Evolutionary conservation across 2,113 vertebrate genomes (phyloP).

Genomic region (Girardinichthys multiradiatus): DNA sequence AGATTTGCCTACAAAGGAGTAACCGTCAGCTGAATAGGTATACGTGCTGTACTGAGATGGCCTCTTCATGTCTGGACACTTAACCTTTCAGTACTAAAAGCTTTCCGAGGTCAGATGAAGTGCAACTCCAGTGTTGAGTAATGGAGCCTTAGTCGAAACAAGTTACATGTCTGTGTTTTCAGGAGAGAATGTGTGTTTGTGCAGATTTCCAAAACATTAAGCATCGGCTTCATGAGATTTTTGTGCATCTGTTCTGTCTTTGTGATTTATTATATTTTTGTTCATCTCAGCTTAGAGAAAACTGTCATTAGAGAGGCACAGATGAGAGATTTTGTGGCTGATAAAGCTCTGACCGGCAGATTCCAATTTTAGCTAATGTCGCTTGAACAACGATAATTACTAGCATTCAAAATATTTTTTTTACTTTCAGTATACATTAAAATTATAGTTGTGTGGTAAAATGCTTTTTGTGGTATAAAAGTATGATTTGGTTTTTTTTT

Average conservation of each 20-base stretch:
- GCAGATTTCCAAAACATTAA: conserved; percentile 13
- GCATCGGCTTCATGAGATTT: neutral
- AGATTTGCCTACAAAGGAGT: conserved; percentile 7
- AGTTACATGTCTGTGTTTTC: conserved; percentile 61
- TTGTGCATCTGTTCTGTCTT: neutral
- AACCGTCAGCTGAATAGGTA: conserved; percentile 29
- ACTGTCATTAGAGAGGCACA: no score
- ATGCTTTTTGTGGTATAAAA: no score
- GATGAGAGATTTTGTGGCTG: neutral
- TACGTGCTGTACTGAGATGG: conserved; percentile 44
- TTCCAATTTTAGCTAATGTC: no score
- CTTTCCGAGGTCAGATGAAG: conserved; percentile 73
- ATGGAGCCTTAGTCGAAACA: conserved; percentile 76
- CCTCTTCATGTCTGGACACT: conserved; percentile 72
- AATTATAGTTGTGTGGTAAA: no score
- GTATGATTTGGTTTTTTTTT: no score
- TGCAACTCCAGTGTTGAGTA: conserved; percentile 69
- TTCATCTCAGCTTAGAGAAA: neutral
- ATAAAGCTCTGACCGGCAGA: no score
- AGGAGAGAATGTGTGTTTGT: conserved; percentile 47
- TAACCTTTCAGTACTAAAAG: conserved; percentile 78
- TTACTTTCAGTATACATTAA: no score
- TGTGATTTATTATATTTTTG: neutral
- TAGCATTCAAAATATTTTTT: no score
- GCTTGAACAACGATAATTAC: no score